phyloP scores from a whole-genome alignment of 2,113 vertebrate species.

The Oceanodroma tethys region DNA sequence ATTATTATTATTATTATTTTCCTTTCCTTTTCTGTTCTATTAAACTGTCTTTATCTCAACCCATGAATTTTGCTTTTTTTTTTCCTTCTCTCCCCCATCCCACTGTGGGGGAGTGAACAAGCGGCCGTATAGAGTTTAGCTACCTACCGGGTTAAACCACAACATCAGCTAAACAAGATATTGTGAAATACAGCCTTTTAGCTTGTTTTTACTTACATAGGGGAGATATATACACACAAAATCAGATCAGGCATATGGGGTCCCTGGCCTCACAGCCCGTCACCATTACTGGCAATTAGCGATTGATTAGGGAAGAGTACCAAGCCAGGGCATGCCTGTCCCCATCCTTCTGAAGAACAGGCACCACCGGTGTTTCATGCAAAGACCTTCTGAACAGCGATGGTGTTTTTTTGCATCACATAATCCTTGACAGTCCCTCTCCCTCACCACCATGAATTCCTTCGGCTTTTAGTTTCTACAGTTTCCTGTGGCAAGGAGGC shows the following conservation, averaged over 20 bases:
- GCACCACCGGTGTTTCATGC: neutral
- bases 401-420: fast-evolving
- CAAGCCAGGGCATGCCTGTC: neutral
- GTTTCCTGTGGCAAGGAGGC: neutral
- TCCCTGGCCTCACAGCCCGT: neutral
- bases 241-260: neutral
- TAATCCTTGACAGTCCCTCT: neutral
- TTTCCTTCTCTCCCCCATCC: too few relatives aligned
- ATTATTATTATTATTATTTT: too few relatives aligned
- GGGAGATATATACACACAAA: neutral
- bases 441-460: neutral
- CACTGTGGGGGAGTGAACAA: too few relatives aligned
- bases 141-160: too few relatives aligned
- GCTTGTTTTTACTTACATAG: neutral
- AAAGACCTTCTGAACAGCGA: neutral
- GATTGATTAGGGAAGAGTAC: neutral
- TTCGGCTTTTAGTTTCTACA: neutral
- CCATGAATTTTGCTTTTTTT: too few relatives aligned
- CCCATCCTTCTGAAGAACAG: neutral
- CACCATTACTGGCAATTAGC: neutral
- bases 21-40: too few relatives aligned
- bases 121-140: too few relatives aligned
- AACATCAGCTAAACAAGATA: neutral
- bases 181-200: neutral
- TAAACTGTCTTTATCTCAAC: too few relatives aligned